Evolutionary conservation across 2,797 vertebrate genomes (phyloP).

Genomic region (Microctenopoma steveboyesi): DNA sequence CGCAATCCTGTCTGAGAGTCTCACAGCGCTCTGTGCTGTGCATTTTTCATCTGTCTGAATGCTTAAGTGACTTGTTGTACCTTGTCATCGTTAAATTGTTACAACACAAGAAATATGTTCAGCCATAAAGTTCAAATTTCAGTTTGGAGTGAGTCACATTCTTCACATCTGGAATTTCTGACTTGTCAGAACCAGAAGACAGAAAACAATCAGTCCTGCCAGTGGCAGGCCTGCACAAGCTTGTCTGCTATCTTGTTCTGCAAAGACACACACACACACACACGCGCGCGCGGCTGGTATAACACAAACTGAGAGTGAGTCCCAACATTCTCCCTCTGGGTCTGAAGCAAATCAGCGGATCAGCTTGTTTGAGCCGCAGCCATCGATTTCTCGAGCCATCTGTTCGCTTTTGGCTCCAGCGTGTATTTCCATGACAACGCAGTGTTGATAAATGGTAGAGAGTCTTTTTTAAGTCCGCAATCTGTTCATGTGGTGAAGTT

Average conservation of each 20-base stretch:
- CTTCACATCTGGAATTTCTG: conserved; percentile 19
- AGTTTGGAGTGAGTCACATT: neutral
- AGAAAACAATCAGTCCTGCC: conserved; percentile 6
- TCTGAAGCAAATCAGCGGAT: conserved; percentile 55
- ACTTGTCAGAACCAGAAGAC: conserved; percentile 25
- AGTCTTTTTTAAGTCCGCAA: conserved; percentile 66
- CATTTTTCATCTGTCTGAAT: too few relatives aligned
- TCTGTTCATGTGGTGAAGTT: conserved; percentile 60
- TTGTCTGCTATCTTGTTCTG: conserved; percentile 8
- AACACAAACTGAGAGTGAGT: conserved; percentile 36
- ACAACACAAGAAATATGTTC: too few relatives aligned
- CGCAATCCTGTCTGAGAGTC: too few relatives aligned
- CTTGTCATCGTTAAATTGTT: too few relatives aligned
- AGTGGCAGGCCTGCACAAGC: conserved; percentile 23
- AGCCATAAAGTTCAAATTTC: too few relatives aligned
- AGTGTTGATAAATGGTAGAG: conserved; percentile 58
- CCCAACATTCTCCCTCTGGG: conserved; percentile 46
- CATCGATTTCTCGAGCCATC: conserved; percentile 77
- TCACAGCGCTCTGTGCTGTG: too few relatives aligned
- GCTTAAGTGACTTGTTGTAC: neutral
- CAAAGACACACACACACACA: conserved; percentile 25
- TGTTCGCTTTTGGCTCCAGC: conserved; percentile 65
- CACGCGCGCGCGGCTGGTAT: neutral
- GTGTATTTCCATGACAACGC: conserved; percentile 72
- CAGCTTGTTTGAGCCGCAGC: conserved; percentile 58